Conservation (phyloP, 2,113 vertebrate genomes). For the Gadus chalcogrammus region DNA sequence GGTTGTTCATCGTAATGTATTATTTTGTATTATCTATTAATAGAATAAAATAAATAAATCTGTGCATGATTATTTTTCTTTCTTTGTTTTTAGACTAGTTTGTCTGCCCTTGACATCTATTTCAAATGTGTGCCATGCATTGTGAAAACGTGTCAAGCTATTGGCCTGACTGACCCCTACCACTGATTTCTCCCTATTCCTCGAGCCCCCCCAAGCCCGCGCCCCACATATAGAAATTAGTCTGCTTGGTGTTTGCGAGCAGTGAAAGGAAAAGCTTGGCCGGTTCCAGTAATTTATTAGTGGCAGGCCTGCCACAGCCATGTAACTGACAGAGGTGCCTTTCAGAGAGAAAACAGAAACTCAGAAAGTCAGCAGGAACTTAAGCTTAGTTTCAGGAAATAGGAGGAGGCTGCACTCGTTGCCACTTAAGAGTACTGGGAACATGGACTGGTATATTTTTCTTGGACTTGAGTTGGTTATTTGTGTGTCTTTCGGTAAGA, state of each 20-base stretch:
- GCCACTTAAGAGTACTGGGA: slow-evolving; percentile 26
- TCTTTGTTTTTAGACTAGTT: background rate
- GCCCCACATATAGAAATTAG: slow-evolving; percentile 66
- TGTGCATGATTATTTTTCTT: background rate
- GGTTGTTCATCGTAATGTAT: too few relatives aligned
- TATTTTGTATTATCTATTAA: too few relatives aligned
- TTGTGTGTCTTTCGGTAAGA: slow-evolving; percentile 1
- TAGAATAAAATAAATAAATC: too few relatives aligned
- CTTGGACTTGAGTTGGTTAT: background rate
- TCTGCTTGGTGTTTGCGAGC: slow-evolving; percentile 55
- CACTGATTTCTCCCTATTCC: slow-evolving; percentile 14
- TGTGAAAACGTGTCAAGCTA: slow-evolving; percentile 25
- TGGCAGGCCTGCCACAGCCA: slow-evolving; percentile 59
- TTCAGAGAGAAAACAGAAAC: slow-evolving; percentile 56
- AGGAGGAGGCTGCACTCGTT: slow-evolving; percentile 43
- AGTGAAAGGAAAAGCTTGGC: slow-evolving; percentile 69
- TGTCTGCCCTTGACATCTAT: background rate
- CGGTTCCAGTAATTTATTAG: slow-evolving; percentile 71
- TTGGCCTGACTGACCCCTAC: slow-evolving; percentile 49
- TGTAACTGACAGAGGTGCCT: slow-evolving; percentile 61
- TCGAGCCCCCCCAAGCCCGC: slow-evolving; percentile 10
- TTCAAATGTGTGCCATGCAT: slow-evolving; percentile 16
- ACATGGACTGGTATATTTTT: slow-evolving; percentile 23
- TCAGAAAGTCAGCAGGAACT: slow-evolving; percentile 39
- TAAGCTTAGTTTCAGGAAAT: slow-evolving; percentile 44